Conservation (phyloP, 2,113 vertebrate genomes). For the Aplodontia rufa region DNA sequence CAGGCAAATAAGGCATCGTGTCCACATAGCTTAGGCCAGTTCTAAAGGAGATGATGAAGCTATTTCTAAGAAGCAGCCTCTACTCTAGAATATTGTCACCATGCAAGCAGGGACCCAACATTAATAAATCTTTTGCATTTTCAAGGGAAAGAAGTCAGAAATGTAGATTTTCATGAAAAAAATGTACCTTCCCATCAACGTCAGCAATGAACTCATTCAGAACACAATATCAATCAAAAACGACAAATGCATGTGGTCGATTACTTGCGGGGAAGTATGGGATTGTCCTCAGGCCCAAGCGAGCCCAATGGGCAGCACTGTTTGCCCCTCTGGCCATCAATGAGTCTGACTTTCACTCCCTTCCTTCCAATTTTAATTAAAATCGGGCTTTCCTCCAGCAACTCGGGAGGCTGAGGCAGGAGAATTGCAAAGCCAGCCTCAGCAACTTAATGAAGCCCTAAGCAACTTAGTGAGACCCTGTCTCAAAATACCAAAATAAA, state of each 20-base stretch:
- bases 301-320: background rate
- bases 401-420: too few relatives aligned
- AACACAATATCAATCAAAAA: background rate
- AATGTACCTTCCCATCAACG: background rate
- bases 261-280: background rate
- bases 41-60: background rate
- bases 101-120: background rate
- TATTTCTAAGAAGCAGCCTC: background rate
- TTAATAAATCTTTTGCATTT: background rate
- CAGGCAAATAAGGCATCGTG: background rate
- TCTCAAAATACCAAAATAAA: too few relatives aligned
- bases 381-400: background rate
- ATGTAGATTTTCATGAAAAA: constrained; percentile 10
- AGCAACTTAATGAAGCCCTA: too few relatives aligned
- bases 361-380: background rate
- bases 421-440: too few relatives aligned
- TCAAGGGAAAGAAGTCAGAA: background rate
- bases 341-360: background rate
- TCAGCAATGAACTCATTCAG: background rate
- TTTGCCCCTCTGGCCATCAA: background rate
- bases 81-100: background rate
- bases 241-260: background rate
- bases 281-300: background rate
- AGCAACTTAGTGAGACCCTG: too few relatives aligned
- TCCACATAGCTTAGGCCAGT: background rate